phyloP scores from a whole-genome alignment of 2,797 vertebrate genomes.

The Erithacus rubecula region DNA sequence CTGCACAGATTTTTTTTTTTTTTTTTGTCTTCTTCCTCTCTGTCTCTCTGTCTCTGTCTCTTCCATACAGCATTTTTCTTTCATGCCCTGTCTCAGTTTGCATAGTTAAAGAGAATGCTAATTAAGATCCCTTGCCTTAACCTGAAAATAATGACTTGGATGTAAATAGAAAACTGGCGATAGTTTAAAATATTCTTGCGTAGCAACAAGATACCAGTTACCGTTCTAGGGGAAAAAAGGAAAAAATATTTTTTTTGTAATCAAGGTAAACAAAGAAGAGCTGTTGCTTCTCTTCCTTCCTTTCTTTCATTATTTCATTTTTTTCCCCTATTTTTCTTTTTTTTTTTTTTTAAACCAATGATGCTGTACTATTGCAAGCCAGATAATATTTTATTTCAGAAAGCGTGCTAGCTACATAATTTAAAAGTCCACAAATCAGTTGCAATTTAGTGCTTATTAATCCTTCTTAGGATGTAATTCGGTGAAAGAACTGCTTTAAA shows the following conservation, averaged over 20 bases:
- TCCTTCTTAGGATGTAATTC: conserved; percentile 80
- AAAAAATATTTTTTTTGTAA: conserved; percentile 68
- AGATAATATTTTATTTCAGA: conserved; percentile 76
- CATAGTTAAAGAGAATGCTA: conserved; percentile 79
- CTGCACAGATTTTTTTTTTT: conserved; percentile 68
- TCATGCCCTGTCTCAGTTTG: conserved; percentile 76
- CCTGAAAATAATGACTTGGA: conserved; percentile 74
- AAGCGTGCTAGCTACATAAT: conserved; percentile 69
- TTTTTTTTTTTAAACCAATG: conserved; percentile 38
- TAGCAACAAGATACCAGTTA: conserved; percentile 70
- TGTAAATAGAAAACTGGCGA: conserved; percentile 72
- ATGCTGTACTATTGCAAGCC: conserved; percentile 71
- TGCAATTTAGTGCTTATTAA: conserved; percentile 84
- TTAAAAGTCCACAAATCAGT: conserved; percentile 79
- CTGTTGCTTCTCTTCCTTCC: conserved; percentile 70
- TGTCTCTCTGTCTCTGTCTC: conserved; percentile 4
- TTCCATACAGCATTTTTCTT: conserved; percentile 72
- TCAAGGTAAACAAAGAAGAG: conserved; percentile 78
- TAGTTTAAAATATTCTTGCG: conserved; percentile 64
- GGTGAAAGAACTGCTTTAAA: conserved; percentile 76
- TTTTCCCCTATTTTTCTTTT: not conserved
- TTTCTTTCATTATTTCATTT: conserved; percentile 56
- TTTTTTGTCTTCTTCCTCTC: not conserved
- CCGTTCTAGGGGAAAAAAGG: conserved; percentile 64
- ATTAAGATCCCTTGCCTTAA: conserved; percentile 79